Evolutionary conservation across 2,797 vertebrate genomes (phyloP), one percentile per base, ranked within the genome.

Genomic region (Taeniopygia guttata): DNA sequence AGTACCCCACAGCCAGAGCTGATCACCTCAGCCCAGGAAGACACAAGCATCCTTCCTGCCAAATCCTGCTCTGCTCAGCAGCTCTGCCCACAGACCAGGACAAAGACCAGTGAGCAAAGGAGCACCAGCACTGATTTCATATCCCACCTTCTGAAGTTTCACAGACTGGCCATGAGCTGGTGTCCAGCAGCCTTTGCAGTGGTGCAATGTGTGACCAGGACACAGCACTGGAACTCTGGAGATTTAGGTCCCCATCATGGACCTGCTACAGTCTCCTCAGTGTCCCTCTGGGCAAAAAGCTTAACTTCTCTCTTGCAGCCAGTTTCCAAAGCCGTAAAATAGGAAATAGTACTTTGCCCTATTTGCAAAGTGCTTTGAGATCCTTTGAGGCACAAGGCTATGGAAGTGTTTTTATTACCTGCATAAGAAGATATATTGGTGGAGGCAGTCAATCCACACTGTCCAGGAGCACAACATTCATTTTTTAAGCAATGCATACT

Each of bases 401-500:
- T 76, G 84, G 85, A 94, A 79, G 46, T 76, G 81, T 60, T 93
- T 96, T 94, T 90, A 94, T 95, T 94, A 91, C 64, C 64, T 62
- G 70, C 74, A 79, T 84, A 76, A 84, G 92, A 90, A 91, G 92
- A 96, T 92, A 70, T 89, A 95, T 92, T 59, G 92, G 87, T 77
- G 77, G 88, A 95, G 45, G 73, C 86, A 95, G 90, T 90, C 91
- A 74, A 86, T 93, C 88, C 87, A 68, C 87, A 78, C 91, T 83
- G 76, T 96, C 80, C 93, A 95, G 62, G 48, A 87, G 72, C 49
- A 63, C 67, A 63, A 52, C 60, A 68, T 75, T 78, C 89, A 84
- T 93, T 95, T 93, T 94, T 92, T 83, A 94, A 92, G 95, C 93
- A 94, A 93, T 72, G 54, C 80, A 87, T 74, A 76, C 87, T 96